Percentiles rank a stretch among this genome's conserved stretches.
These are phyloP conservation scores for Psettodes erumei DNA, from an alignment of 2,113 vertebrate species.

Conservation along the genomic window DNA sequence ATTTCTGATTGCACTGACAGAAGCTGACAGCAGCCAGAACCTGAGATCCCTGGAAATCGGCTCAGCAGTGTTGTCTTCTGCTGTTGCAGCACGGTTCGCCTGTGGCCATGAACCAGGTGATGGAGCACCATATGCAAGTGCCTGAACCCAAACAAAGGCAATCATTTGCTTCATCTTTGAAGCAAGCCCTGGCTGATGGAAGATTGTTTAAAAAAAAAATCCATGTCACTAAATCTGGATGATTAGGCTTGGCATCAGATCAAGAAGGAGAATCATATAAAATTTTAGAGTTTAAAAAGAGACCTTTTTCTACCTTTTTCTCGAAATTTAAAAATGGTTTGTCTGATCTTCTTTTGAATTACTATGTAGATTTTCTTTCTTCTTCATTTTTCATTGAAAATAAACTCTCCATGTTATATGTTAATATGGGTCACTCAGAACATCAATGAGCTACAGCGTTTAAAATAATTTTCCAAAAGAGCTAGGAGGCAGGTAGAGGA, in stretches of 20 bases:
- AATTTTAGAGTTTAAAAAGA: neutral
- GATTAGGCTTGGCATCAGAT: constrained; percentile 21
- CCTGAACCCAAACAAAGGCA: constrained; percentile 37
- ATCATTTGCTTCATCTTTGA: constrained; percentile 33
- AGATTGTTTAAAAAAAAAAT: neutral
- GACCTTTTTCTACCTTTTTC: neutral
- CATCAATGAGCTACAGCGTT: constrained; percentile 74
- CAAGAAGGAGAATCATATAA: neutral
- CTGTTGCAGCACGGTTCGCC: constrained; percentile 38
- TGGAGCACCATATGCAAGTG: constrained; percentile 39
- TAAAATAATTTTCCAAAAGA: constrained; percentile 70
- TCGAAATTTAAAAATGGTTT: neutral
- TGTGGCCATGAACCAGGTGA: constrained; percentile 46
- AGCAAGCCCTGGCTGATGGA: constrained; percentile 5
- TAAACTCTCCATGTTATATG: constrained; percentile 45
- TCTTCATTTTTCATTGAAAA: constrained; percentile 8
- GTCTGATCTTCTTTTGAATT: neutral
- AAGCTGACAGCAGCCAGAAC: constrained; percentile 77
- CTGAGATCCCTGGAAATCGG: constrained; percentile 74
- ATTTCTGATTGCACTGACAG: constrained; percentile 79
- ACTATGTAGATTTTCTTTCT: neutral
- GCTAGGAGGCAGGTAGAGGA: constrained; percentile 59
- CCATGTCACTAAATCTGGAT: neutral
- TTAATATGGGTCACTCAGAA: constrained; percentile 71
- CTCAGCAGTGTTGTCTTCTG: constrained; percentile 50